Evolutionary conservation across 1,140 invertebrate species (phyloP), one percentile per base, ranked within the genome.

Genomic region (Copidosoma floridanum): DNA sequence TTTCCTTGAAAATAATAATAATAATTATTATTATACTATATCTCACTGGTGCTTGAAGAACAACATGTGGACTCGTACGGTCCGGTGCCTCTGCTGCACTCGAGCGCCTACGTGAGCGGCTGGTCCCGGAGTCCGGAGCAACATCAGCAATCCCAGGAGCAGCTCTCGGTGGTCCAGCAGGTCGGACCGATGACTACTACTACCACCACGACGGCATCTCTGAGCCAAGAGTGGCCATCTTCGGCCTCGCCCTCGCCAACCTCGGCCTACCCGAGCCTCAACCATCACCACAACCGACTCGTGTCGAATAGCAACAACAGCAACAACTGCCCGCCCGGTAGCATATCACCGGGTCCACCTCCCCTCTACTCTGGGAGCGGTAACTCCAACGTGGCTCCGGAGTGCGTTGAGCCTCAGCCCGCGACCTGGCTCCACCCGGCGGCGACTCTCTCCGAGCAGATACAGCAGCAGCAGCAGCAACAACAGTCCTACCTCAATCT

Each of bases 51-150:
- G n/a, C n/a, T n/a, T n/a, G n/a, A n/a, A n/a, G n/a, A n/a, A n/a
- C 76, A 79, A 64, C 72, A 77, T 38, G 57, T 72, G 7, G 77
- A 80, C 58, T 71, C 77, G 0, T 81, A 79, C 40, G 65, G 72
- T 21, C 68, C 78, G n/a, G 73, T 79, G 41, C 75, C 77, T 32
- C 67, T 81, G 2, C 43, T 79, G 1, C 77, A 81, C 52, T 80
- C 78, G n/a, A 73, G 77, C 14, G 71, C 78, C 0, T 81, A 81
- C 38, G 75, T 78, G 1, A 65, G 74, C 8, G 72, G 74, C 20
- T 81, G 79, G 79, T 69, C 77, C 1, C 65, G 79, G 23, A 81
- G 78, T 66, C 77, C 79, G 1, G 79, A 81, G 44, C 27, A 50
- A 14, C 47, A 50, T 14, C 43, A 46, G 43, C 43, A 56, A 14